Base-by-base conservation (phyloP, 1,140 invertebrate genomes). In the Megalonaias nervosa region DNA sequence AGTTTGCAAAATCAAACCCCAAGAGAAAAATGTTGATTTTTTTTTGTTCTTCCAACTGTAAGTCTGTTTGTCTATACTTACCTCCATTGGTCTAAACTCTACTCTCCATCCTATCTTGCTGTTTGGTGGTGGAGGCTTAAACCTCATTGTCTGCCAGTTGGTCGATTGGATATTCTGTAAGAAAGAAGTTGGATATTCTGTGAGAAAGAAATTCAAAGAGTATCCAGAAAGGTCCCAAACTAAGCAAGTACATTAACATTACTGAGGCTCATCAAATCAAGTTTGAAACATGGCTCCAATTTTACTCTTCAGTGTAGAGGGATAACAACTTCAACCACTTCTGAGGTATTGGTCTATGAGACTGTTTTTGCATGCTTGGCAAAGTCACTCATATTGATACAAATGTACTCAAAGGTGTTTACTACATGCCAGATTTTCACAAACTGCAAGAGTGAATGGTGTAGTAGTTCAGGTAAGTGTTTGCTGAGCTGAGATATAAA, bases 101-200 rank as follows among this genome's bases (percentile, higher is more conserved):
- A 99, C 99, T 80, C 99, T 93, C 99, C 99, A 99, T 21, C 99
- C 98, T 89, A 99, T 99, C 61, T 95, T 81, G 70, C 87, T 87
- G 71, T 89, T 85, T 19, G 90, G 94, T 16, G 97, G 98, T 74
- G 99, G 98, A 65, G 98, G 97, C 91, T 99, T 99, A 91, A 99
- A 99, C 21, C 99, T 93, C 98, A 99, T 99, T 14, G 98, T 99
- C 93, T 99, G 98, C 99, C 99, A 99, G 92, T 99, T 99, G 12
- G 99, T 99, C 1, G 98, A 99, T 91, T 99, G 99, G 85, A 99
- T 99, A 89, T 99, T 99, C 96, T 98, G 87, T 14, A 85, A 85
- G 69, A 66, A 59, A 71, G 16, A 55, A 31, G 26, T 31, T 70
- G 21, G 23, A 56, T 56, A 62, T 38, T 64, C n/a, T 72, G 19